Evolutionary conservation across 2,113 vertebrate genomes (phyloP).

Genomic region (Cryptomyrus ogoouensis): DNA sequence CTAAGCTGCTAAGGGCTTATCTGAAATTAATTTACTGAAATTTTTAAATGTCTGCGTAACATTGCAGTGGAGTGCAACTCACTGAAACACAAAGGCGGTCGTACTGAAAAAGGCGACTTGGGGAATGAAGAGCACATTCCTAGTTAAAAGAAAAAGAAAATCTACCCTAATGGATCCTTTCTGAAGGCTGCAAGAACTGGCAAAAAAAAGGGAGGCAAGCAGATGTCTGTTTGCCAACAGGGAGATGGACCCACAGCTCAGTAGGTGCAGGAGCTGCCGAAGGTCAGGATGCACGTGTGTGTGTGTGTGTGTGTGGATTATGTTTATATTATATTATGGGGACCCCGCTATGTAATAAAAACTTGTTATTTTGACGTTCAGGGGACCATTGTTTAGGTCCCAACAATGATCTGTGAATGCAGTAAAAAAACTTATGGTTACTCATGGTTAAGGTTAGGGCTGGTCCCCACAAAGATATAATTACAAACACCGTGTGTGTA

Average conservation of each 20-base stretch:
- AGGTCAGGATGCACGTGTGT: slow-evolving; percentile 5
- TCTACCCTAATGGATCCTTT: background rate
- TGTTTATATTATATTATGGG: too few relatives aligned
- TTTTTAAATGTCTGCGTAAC: slow-evolving; percentile 23
- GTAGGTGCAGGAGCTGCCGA: background rate
- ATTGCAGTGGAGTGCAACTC: slow-evolving; percentile 16
- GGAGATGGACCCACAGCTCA: background rate
- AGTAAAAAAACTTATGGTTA: too few relatives aligned
- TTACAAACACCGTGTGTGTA: background rate
- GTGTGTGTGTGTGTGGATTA: background rate
- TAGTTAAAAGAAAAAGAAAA: background rate
- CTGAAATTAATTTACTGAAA: slow-evolving; percentile 28
- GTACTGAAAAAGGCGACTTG: background rate
- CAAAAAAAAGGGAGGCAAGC: background rate
- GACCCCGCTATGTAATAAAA: too few relatives aligned
- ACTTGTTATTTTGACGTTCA: too few relatives aligned
- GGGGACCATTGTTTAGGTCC: too few relatives aligned
- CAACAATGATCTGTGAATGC: too few relatives aligned
- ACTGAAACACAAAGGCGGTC: background rate
- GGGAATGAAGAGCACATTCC: background rate
- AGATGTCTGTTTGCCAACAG: background rate
- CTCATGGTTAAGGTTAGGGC: too few relatives aligned
- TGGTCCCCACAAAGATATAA: too few relatives aligned
- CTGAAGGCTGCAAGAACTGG: background rate
- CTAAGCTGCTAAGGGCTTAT: slow-evolving; percentile 21